Conservation (phyloP, 2,113 vertebrate genomes). For the Stigmatopora argus region DNA sequence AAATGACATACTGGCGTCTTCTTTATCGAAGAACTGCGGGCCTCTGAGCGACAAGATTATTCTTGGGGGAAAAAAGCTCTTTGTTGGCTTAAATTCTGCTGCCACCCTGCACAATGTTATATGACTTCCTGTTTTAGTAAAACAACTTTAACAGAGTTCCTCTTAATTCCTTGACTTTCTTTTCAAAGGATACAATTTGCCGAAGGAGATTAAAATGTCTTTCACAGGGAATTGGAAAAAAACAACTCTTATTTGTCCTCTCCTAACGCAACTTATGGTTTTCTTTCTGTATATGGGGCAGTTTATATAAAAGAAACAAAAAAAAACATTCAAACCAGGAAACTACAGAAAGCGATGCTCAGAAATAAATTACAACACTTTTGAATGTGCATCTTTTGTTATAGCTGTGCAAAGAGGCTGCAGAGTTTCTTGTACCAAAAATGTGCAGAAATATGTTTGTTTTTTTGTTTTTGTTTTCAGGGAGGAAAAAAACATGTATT, state of each 20-base stretch:
- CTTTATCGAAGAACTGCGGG: slow-evolving; percentile 56
- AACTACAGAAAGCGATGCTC: not conserved
- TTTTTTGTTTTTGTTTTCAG: not conserved
- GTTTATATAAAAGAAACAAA: not conserved
- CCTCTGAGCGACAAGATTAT: slow-evolving; percentile 34
- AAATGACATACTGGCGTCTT: slow-evolving; percentile 53
- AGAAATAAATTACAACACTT: too few species aligned
- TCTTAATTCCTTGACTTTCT: slow-evolving; percentile 43
- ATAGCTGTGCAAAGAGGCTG: not conserved
- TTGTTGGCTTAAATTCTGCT: slow-evolving; percentile 45
- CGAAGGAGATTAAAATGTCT: slow-evolving; percentile 48
- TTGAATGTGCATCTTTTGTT: too few species aligned
- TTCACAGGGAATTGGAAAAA: slow-evolving; percentile 28
- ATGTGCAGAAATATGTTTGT: not conserved
- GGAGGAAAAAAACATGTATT: too few species aligned
- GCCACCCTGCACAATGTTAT: slow-evolving; percentile 38
- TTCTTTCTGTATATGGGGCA: not conserved
- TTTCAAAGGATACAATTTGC: slow-evolving; percentile 57
- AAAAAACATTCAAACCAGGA: not conserved
- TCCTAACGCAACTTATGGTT: slow-evolving; percentile 30
- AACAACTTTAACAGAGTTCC: slow-evolving; percentile 36
- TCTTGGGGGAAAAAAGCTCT: slow-evolving; percentile 24
- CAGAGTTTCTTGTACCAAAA: not conserved
- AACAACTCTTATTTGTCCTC: slow-evolving; percentile 5
- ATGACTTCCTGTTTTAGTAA: slow-evolving; percentile 53